phyloP scores from a whole-genome alignment of 1,140 invertebrate genomes.

The Whitmania pigra region DNA sequence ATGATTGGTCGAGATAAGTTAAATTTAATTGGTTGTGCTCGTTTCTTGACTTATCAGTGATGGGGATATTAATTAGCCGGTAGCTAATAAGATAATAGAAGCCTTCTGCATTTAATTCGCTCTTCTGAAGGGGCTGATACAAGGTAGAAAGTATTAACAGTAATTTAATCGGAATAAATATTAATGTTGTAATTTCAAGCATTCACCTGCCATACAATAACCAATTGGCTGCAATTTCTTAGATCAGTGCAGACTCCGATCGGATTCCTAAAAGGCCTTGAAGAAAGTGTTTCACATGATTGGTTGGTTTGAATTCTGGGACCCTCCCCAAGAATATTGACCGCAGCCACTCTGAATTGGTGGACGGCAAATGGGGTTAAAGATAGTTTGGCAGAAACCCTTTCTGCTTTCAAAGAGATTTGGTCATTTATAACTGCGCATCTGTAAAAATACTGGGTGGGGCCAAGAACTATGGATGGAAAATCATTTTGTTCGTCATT shows the following conservation, averaged over 20 bases:
- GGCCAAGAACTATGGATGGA: background rate
- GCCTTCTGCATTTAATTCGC: slow-evolving; percentile 21
- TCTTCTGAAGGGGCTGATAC: slow-evolving; percentile 18
- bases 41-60: background rate
- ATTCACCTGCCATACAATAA: slow-evolving; percentile 80
- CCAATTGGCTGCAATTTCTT: slow-evolving; percentile 69
- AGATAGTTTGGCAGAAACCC: background rate
- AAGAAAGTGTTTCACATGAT: slow-evolving; percentile 63
- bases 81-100: slow-evolving; percentile 23
- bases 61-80: background rate
- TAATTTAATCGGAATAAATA: slow-evolving; percentile 4
- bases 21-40: background rate
- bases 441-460: slow-evolving; percentile 1
- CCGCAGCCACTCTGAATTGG: slow-evolving; percentile 82
- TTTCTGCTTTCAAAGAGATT: background rate
- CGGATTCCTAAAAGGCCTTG: slow-evolving; percentile 84
- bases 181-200: background rate
- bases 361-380: slow-evolving; percentile 76
- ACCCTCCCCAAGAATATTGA: slow-evolving; percentile 85
- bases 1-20: background rate
- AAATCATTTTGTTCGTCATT: too few species aligned
- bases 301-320: slow-evolving; percentile 66
- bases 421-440: background rate
- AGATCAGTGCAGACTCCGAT: slow-evolving; percentile 81
- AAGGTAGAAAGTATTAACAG: background rate